Percentiles rank a stretch among this genome's conserved stretches.
These are phyloP conservation scores for Onychomys arenicola DNA, from an alignment of 2,797 vertebrate genomes.

Conservation along the genomic window DNA sequence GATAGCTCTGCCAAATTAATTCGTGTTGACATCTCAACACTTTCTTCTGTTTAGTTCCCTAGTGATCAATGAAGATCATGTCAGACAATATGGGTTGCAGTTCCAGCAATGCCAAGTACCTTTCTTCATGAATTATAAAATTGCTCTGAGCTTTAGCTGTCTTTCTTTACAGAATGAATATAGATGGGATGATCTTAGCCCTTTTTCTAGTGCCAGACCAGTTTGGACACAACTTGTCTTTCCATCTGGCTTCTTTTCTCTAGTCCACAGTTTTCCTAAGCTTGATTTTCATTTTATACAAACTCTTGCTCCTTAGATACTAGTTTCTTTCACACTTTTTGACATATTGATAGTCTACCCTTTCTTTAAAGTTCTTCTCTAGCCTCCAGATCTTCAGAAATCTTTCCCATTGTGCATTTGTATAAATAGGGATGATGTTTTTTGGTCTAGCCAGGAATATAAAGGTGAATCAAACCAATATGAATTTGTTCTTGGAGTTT, in stretches of 20 bases:
- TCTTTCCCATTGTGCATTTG: not conserved
- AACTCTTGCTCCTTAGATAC: not conserved
- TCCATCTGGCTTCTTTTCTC: constrained; percentile 9
- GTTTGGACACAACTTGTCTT: constrained; percentile 8
- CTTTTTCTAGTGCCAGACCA: constrained; percentile 31
- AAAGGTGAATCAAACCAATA: not conserved
- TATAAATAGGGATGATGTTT: rapidly evolving
- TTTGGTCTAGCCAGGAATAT: not conserved
- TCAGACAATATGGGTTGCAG: constrained; percentile 4
- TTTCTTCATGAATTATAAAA: constrained; percentile 37
- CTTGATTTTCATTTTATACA: constrained; percentile 15
- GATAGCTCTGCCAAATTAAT: not conserved
- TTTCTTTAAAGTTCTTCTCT: constrained; percentile 10
- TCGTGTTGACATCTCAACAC: not conserved
- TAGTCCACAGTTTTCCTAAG: not conserved
- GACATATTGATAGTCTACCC: not conserved
- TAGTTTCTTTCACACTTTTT: not conserved
- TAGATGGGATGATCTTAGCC: constrained; percentile 34
- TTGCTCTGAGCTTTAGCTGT: constrained; percentile 47
- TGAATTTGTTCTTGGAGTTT: not conserved
- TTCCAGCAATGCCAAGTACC: constrained; percentile 22
- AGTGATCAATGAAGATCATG: not conserved
- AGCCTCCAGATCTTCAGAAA: not conserved
- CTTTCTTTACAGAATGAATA: constrained; percentile 42
- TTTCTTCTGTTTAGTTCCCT: constrained; percentile 32